A percentile compares a stretch with the other conserved stretches of the same genome.
These are phyloP conservation scores for Octonoba sinensis DNA, from an alignment of 2,888 invertebrate genomes.

Conservation along the genomic window DNA sequence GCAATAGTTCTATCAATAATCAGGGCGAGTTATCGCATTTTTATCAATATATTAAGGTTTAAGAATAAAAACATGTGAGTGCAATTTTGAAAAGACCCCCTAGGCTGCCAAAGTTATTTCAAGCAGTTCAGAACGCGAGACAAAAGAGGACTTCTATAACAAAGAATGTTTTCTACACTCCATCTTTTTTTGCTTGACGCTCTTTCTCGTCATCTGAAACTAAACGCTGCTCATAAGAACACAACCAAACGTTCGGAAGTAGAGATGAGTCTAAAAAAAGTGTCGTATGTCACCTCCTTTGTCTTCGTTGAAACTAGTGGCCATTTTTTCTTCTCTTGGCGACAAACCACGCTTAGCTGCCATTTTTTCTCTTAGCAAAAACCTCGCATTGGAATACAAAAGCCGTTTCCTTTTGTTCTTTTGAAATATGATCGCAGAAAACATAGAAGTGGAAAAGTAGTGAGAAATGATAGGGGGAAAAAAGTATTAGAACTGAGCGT, in stretches of 20 bases:
- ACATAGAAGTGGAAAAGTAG: slow-evolving; percentile 11
- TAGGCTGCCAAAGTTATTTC: slow-evolving; percentile 22
- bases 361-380: slow-evolving; percentile 7
- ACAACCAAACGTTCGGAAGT: slow-evolving; percentile 3
- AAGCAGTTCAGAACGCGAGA: slow-evolving; percentile 27
- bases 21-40: no score
- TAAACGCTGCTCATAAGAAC: slow-evolving; percentile 38
- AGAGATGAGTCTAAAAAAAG: slow-evolving; percentile 23
- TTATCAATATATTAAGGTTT: no score
- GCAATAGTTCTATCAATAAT: no score
- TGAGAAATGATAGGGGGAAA: slow-evolving; percentile 6
- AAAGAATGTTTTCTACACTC: slow-evolving; percentile 44
- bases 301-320: slow-evolving; percentile 36
- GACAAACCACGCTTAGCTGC: slow-evolving; percentile 7
- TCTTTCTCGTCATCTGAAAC: slow-evolving; percentile 18
- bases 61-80: background rate
- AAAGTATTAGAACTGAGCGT: slow-evolving; percentile 26
- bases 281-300: slow-evolving; percentile 56
- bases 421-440: slow-evolving; percentile 51
- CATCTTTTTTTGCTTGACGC: slow-evolving; percentile 10
- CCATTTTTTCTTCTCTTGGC: slow-evolving; percentile 37
- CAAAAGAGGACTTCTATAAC: slow-evolving; percentile 33
- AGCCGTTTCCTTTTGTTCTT: slow-evolving; percentile 46
- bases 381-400: slow-evolving; percentile 20
- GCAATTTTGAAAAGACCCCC: slow-evolving; percentile 22